phyloP scores from a whole-genome alignment of 2,113 vertebrate species.

The Stegastes partitus region DNA sequence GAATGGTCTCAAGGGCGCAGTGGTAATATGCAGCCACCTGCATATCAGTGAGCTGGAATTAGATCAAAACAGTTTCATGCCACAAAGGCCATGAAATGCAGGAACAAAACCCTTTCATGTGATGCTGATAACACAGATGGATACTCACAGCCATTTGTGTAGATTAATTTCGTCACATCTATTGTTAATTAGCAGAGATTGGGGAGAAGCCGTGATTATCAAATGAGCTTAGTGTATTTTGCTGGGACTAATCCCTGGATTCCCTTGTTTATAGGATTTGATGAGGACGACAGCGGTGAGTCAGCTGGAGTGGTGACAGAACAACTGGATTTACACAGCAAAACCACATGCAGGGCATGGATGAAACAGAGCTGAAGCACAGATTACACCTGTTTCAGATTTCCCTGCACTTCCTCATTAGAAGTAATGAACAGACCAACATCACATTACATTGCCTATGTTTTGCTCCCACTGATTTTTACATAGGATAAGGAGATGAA shows the following conservation, averaged over 20 bases:
- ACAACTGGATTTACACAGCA: constrained; percentile 62
- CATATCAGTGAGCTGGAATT: constrained; percentile 24
- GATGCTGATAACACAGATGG: constrained; percentile 48
- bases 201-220: constrained; percentile 71
- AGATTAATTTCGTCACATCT: constrained; percentile 69
- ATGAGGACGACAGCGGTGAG: constrained; percentile 68
- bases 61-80: constrained; percentile 39
- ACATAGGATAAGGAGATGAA: no score
- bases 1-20: constrained; percentile 5
- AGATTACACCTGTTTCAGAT: constrained; percentile 34
- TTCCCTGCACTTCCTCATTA: constrained; percentile 23
- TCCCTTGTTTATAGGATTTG: constrained; percentile 72
- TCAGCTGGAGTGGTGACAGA: constrained; percentile 75
- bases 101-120: constrained; percentile 46
- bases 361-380: constrained; percentile 30
- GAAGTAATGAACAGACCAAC: background rate
- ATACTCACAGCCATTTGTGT: constrained; percentile 59
- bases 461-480: background rate
- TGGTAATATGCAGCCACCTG: constrained; percentile 38
- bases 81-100: constrained; percentile 35
- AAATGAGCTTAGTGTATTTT: constrained; percentile 75
- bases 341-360: constrained; percentile 16
- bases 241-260: constrained; percentile 70
- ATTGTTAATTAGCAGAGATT: constrained; percentile 75
- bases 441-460: background rate